phyloP scores from a whole-genome alignment of 1,140 invertebrate genomes.

The Scaptomyza hsui region DNA sequence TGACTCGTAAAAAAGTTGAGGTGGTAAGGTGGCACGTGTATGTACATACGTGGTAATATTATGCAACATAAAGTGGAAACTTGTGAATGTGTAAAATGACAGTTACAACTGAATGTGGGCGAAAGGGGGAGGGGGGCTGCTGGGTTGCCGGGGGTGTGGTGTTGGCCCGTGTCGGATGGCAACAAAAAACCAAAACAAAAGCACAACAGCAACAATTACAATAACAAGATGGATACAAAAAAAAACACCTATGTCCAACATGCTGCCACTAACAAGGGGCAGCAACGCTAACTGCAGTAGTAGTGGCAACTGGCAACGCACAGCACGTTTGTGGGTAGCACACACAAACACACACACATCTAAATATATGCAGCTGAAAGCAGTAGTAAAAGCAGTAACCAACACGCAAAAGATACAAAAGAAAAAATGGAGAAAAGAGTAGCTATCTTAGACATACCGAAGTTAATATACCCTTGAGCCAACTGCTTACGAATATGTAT shows the following conservation, averaged over 20 bases:
- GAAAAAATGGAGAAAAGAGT: constrained; percentile 2
- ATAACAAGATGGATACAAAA: constrained; percentile 26
- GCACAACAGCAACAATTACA: constrained; percentile 36
- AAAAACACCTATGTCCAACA: constrained; percentile 24
- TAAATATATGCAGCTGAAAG: constrained; percentile 71
- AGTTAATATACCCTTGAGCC: constrained; percentile 9
- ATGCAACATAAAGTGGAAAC: constrained; percentile 68
- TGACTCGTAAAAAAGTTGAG: constrained; percentile 49
- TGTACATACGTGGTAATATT: constrained; percentile 48
- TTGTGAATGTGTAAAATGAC: constrained; percentile 67
- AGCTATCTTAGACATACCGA: background rate
- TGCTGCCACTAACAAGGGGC: background rate
- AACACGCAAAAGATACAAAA: constrained; percentile 39
- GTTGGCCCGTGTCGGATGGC: constrained; percentile 11
- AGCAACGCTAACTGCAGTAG: constrained; percentile 37
- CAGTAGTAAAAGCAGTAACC: constrained; percentile 75
- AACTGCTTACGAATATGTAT: no score
- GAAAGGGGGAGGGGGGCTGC: background rate
- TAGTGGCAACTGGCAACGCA: constrained; percentile 33
- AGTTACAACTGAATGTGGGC: constrained; percentile 50
- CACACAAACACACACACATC: constrained; percentile 22
- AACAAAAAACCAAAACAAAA: constrained; percentile 50
- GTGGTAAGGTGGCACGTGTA: constrained; percentile 50
- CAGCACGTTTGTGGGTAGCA: constrained; percentile 50
- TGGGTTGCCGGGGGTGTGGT: background rate